These are phyloP conservation scores for Pseudopleuronectes americanus DNA, from an alignment of 2,797 vertebrate genomes.

Conservation along the genomic window DNA sequence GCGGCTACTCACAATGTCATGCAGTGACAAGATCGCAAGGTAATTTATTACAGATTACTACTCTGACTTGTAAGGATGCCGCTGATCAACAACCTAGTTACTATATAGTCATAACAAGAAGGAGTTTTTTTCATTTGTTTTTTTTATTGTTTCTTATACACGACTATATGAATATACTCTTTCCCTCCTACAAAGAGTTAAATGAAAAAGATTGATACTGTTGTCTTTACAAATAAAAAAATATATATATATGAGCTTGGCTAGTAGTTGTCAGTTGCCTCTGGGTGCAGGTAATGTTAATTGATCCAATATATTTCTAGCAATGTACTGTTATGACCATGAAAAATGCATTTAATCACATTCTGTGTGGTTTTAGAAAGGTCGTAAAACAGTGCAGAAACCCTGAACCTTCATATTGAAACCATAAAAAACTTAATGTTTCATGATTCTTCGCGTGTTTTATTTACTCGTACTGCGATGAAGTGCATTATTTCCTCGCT, in stretches of 20 bases:
- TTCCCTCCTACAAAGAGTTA: not conserved
- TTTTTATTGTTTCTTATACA: no score
- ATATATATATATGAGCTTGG: no score
- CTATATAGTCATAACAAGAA: not conserved
- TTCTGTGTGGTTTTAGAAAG: not conserved
- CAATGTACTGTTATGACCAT: not conserved
- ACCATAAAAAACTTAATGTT: not conserved
- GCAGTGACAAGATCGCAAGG: constrained; percentile 98
- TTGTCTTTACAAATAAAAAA: no score
- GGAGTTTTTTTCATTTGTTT: not conserved
- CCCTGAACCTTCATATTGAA: not conserved
- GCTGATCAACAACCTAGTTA: not conserved
- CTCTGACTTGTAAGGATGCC: not conserved
- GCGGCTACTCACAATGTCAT: constrained; percentile 96
- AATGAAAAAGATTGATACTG: not conserved
- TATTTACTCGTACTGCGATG: constrained; percentile 32
- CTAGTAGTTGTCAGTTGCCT: not conserved
- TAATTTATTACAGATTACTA: constrained; percentile 49
- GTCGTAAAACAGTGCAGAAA: not conserved
- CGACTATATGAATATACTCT: not conserved
- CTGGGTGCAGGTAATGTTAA: not conserved
- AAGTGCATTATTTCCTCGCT: constrained; percentile 14
- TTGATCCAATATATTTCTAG: no score
- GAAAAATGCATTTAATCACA: not conserved
- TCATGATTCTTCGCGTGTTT: not conserved